phyloP scores from a whole-genome alignment of 2,797 vertebrate genomes.

The Arrhamphus sclerolepis region DNA sequence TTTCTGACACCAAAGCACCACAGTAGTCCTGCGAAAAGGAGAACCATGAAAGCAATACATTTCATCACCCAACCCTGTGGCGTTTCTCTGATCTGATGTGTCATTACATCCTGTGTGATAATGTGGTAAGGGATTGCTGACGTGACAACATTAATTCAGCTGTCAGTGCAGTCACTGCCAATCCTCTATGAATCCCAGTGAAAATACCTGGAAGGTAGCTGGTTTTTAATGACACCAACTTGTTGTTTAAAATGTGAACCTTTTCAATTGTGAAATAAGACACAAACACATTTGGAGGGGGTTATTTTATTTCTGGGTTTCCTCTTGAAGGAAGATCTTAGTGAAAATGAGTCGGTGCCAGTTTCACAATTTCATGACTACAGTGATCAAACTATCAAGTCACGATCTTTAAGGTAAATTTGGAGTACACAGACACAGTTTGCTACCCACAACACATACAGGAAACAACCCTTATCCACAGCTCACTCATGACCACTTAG shows the following conservation, averaged over 20 bases:
- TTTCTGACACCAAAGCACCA: too few species aligned
- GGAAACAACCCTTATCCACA: neutral
- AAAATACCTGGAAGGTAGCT: neutral
- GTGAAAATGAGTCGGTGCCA: constrained; percentile 21
- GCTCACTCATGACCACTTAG: neutral
- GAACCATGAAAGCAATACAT: too few species aligned
- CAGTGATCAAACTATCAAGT: constrained; percentile 3
- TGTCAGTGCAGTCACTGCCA: too few species aligned
- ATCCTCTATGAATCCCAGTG: too few species aligned
- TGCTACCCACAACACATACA: neutral
- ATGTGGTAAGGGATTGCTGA: too few species aligned
- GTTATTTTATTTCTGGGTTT: constrained; percentile 39
- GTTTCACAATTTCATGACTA: constrained; percentile 23
- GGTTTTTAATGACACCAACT: neutral
- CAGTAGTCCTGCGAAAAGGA: too few species aligned
- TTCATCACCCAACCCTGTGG: too few species aligned
- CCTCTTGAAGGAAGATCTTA: constrained; percentile 14
- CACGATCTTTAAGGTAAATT: constrained; percentile 5
- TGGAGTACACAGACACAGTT: constrained; percentile 1
- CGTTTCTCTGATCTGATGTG: too few species aligned
- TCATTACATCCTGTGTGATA: too few species aligned
- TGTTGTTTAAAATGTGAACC: neutral
- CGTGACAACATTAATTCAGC: too few species aligned
- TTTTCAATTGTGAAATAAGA: neutral
- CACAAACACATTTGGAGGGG: constrained; percentile 2